Evolutionary conservation across 2,797 vertebrate genomes (phyloP).

Genomic region (Psittacula echo): DNA sequence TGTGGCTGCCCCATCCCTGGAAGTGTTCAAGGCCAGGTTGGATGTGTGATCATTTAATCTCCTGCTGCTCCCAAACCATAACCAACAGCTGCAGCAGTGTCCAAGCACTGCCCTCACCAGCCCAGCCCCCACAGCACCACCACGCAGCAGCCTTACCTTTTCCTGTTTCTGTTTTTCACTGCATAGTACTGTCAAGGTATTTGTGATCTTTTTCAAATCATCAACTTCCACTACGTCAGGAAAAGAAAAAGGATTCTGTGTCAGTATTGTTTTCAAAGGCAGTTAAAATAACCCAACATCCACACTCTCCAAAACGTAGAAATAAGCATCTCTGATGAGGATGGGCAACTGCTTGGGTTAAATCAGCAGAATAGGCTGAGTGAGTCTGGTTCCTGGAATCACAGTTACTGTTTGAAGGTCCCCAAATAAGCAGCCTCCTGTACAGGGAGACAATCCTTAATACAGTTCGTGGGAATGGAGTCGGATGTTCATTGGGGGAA

Average conservation of each 20-base stretch:
- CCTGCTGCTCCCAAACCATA: neutral
- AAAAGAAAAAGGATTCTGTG: neutral
- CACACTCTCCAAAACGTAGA: neutral
- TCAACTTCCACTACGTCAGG: slow-evolving; percentile 92
- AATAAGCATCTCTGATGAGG: neutral
- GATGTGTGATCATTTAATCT: neutral
- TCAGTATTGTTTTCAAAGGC: neutral
- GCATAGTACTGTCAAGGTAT: slow-evolving; percentile 92
- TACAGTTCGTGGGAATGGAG: accelerated
- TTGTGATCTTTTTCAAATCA: slow-evolving; percentile 96
- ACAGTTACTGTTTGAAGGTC: neutral
- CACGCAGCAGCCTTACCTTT: slow-evolving; percentile 83
- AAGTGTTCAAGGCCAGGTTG: neutral
- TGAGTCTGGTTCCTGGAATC: neutral
- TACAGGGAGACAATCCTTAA: accelerated
- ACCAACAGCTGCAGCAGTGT: neutral
- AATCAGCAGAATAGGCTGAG: neutral
- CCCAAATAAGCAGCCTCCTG: neutral
- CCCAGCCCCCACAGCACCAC: neutral
- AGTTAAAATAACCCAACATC: neutral
- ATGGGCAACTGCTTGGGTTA: neutral
- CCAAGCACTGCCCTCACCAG: neutral
- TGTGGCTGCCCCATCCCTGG: neutral
- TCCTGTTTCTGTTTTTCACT: slow-evolving; percentile 99
- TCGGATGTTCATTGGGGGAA: accelerated